Percentiles rank a stretch among this genome's conserved stretches.
Conservation (phyloP, 1,140 invertebrate genomes). For the Holcopasites calliopsidis region DNA sequence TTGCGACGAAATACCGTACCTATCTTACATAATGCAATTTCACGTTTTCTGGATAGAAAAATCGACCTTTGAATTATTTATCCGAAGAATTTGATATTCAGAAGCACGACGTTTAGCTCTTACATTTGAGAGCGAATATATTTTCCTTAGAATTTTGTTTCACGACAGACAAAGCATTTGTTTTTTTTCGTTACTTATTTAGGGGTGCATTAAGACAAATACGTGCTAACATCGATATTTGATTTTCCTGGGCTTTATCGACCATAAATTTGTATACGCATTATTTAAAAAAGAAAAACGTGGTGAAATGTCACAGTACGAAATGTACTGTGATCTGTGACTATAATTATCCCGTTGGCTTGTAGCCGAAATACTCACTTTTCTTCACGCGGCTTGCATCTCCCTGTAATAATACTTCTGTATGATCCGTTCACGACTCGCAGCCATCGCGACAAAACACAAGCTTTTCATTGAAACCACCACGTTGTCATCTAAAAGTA, state of each 20-base stretch:
- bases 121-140: not conserved
- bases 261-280: not conserved
- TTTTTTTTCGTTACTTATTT: not conserved
- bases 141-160: not conserved
- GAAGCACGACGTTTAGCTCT: not conserved
- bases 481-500: no score
- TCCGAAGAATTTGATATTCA: not conserved
- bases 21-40: conserved; percentile 14
- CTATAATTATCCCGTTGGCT: conserved; percentile 74
- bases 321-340: conserved; percentile 45
- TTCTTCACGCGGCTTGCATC: conserved; percentile 64
- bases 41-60: not conserved
- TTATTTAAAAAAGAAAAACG: conserved; percentile 26
- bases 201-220: no score
- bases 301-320: conserved; percentile 35
- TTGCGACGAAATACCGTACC: not conserved
- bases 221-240: not conserved
- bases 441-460: not conserved
- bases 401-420: conserved; percentile 39
- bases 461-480: no score
- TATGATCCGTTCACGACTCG: not conserved
- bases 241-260: not conserved
- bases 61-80: not conserved
- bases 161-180: not conserved
- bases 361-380: conserved; percentile 67